Percentiles rank a stretch among this genome's conserved stretches.
Conservation (phyloP, 2,113 vertebrate genomes). For the Cyrtonyx montezumae region DNA sequence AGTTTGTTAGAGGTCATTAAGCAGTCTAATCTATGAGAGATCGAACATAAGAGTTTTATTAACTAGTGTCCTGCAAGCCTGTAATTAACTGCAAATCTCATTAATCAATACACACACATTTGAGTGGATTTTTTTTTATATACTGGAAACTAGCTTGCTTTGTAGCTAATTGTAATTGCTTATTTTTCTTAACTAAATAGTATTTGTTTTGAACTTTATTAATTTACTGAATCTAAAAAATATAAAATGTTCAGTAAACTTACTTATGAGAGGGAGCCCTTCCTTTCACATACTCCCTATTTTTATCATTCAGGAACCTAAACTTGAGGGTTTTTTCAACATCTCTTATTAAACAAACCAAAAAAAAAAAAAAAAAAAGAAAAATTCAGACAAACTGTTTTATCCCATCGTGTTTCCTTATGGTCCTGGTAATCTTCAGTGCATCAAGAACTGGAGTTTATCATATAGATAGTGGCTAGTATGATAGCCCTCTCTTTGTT, state of each 20-base stretch:
- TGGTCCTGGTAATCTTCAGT: neutral
- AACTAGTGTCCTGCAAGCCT: neutral
- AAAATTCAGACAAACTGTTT: neutral
- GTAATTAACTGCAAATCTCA: neutral
- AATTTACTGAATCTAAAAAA: neutral
- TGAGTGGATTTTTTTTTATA: neutral
- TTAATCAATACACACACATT: neutral
- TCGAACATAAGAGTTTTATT: neutral
- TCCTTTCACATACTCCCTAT: neutral
- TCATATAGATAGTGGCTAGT: neutral
- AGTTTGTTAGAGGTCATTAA: slow-evolving; percentile 10
- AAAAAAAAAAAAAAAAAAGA: neutral
- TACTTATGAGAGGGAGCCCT: neutral
- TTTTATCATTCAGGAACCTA: neutral
- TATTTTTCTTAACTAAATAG: neutral
- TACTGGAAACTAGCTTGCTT: neutral
- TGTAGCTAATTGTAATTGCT: neutral
- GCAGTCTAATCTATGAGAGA: neutral
- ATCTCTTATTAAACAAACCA: neutral
- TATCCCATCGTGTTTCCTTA: neutral
- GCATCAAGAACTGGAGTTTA: neutral
- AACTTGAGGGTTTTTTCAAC: neutral
- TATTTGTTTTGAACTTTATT: neutral
- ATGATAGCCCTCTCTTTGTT: neutral
- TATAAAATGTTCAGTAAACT: neutral